Conservation (phyloP, 2,113 vertebrate genomes). For the Brachypteracias leptosomus region DNA sequence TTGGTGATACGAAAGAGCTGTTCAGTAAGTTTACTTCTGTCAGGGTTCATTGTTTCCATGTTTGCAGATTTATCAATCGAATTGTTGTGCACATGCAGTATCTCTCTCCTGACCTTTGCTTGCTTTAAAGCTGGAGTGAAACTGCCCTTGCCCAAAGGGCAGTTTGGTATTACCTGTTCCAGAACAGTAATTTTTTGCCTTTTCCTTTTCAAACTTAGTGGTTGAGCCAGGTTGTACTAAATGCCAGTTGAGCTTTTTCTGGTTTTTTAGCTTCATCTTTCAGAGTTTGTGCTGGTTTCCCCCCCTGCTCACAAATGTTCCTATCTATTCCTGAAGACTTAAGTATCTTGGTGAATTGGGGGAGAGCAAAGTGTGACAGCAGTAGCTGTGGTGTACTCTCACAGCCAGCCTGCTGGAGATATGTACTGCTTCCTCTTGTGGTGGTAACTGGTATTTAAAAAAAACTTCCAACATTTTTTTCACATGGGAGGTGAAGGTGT, state of each 20-base stretch:
- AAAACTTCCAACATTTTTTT: neutral
- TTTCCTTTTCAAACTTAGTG: neutral
- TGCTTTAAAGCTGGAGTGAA: neutral
- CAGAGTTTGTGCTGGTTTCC: neutral
- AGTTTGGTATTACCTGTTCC: neutral
- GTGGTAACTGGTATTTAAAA: neutral
- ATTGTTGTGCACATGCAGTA: neutral
- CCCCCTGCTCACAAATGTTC: neutral
- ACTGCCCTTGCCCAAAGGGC: neutral
- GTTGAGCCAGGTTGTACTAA: neutral
- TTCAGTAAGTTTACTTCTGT: neutral
- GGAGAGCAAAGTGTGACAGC: neutral
- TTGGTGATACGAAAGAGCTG: neutral
- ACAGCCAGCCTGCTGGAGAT: neutral
- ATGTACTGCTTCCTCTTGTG: conserved; percentile 28
- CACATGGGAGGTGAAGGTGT: neutral
- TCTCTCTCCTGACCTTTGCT: neutral
- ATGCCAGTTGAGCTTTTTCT: neutral
- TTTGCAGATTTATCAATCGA: neutral
- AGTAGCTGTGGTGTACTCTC: neutral
- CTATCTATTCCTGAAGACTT: neutral
- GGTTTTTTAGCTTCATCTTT: neutral
- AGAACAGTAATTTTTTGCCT: neutral
- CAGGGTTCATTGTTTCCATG: neutral
- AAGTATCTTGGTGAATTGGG: neutral